Evolutionary conservation across 2,797 vertebrate genomes (phyloP).

Genomic region (Tachyglossus aculeatus): DNA sequence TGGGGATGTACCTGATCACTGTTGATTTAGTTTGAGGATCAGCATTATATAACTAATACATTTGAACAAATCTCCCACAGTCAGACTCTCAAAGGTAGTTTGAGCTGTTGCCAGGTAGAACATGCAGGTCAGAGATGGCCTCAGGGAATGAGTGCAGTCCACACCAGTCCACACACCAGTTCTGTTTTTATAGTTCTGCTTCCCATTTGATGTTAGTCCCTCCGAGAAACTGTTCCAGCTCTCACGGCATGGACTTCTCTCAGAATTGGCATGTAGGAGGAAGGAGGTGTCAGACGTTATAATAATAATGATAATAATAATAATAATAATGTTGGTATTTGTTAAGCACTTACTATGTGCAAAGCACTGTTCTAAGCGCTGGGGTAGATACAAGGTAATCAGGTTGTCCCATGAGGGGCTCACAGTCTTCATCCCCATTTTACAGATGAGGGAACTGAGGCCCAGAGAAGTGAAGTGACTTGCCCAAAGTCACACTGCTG

Average conservation of each 20-base stretch:
- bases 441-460: too few relatives aligned
- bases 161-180: neutral
- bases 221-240: too few relatives aligned
- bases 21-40: neutral
- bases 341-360: too few relatives aligned
- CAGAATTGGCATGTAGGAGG: fast-evolving
- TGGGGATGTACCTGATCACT: neutral
- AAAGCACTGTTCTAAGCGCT: too few relatives aligned
- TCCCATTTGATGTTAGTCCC: neutral
- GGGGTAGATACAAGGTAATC: too few relatives aligned
- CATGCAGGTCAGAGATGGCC: neutral
- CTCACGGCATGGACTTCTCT: neutral
- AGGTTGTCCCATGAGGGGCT: too few relatives aligned
- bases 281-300: neutral
- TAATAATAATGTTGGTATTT: too few relatives aligned
- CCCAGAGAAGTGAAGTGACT: too few relatives aligned
- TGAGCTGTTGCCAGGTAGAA: neutral
- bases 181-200: neutral
- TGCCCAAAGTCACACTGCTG: too few relatives aligned
- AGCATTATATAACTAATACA: neutral
- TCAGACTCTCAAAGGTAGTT: neutral
- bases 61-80: neutral
- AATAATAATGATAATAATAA: too few relatives aligned
- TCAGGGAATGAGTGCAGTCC: neutral
- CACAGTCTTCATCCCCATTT: too few relatives aligned